These are phyloP conservation scores for Anthopleura xanthogrammica DNA, from an alignment of 92 coral and sea anemone species.

Conservation along the genomic window DNA sequence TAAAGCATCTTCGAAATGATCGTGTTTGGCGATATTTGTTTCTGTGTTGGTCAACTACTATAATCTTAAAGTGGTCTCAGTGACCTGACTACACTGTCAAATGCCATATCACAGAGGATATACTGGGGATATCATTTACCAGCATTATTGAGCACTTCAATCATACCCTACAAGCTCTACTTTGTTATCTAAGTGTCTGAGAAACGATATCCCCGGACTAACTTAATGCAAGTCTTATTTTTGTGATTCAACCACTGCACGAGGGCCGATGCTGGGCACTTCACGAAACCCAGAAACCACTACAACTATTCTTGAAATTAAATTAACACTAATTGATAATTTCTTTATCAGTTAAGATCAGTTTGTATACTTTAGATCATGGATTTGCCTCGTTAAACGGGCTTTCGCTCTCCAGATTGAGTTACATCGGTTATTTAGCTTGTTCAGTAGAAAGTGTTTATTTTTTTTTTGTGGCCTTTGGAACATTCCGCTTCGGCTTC, in stretches of 20 bases:
- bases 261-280: background rate
- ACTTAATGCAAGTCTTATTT: background rate
- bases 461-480: background rate
- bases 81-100: background rate
- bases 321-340: background rate
- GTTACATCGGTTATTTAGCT: conserved; percentile 14
- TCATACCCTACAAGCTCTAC: background rate
- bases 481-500: background rate
- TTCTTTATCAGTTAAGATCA: conserved; percentile 20
- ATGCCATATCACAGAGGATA: background rate
- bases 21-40: background rate
- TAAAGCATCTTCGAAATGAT: background rate
- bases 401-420: conserved; percentile 15
- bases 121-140: background rate
- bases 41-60: background rate
- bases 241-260: background rate
- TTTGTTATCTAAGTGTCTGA: conserved; percentile 7
- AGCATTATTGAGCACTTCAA: background rate
- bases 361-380: conserved; percentile 9
- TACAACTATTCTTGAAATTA: background rate
- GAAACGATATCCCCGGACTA: background rate
- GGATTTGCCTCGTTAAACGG: conserved; percentile 14
- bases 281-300: background rate
- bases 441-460: background rate
- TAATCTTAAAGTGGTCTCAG: background rate